A percentile compares a stretch with the other conserved stretches of the same genome.
phyloP scores from a whole-genome alignment of 2,888 invertebrate genomes.

The Argynnis bischoffii region DNA sequence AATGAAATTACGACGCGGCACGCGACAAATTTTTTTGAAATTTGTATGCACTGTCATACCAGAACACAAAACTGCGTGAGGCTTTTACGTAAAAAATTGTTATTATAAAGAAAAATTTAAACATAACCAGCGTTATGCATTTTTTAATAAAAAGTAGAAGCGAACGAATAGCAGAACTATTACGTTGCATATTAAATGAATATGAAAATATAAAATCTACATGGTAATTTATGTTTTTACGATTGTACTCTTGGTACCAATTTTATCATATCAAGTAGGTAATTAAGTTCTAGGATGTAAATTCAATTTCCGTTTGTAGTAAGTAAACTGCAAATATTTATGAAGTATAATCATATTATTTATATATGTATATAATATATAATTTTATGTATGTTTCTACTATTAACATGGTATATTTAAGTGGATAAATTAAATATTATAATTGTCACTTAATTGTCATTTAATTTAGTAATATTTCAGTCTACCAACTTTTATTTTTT shows the following conservation, averaged over 20 bases:
- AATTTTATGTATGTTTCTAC: no score
- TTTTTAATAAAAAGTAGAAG: not conserved
- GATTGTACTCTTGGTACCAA: not conserved
- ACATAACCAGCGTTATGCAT: slow-evolving; percentile 2
- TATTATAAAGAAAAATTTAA: slow-evolving; percentile 12
- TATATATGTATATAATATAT: no score
- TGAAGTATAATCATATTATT: no score
- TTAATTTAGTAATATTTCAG: no score
- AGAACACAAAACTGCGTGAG: slow-evolving; percentile 13
- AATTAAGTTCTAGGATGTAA: no score
- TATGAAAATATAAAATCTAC: not conserved
- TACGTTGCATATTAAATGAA: not conserved
- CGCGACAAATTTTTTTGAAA: slow-evolving; percentile 18
- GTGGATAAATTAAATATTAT: no score
- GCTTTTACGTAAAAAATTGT: slow-evolving; percentile 22
- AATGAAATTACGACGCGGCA: slow-evolving; percentile 19
- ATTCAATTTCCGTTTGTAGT: no score
- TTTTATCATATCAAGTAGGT: no score
- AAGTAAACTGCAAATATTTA: no score
- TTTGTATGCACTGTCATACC: slow-evolving; percentile 23
- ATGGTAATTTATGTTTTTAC: not conserved
- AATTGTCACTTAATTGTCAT: no score
- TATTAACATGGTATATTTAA: no score
- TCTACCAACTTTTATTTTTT: no score
- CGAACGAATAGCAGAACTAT: not conserved